These are phyloP conservation scores for Discoglossus pictus DNA, from an alignment of 2,797 vertebrate species.

Conservation along the genomic window DNA sequence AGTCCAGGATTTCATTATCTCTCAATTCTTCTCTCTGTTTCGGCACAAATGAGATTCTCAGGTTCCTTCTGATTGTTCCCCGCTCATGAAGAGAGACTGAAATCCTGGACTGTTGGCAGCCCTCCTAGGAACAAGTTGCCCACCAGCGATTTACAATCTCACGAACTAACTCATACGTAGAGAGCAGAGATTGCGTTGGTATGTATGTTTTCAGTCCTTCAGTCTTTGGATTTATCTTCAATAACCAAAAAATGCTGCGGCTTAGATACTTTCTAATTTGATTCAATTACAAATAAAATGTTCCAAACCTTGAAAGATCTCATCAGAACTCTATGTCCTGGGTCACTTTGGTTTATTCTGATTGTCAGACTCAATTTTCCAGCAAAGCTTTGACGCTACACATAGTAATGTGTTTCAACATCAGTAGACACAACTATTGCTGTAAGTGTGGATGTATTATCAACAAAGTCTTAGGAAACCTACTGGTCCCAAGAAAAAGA, in stretches of 20 bases:
- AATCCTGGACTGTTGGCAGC: too few relatives aligned
- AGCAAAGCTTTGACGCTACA: conserved; percentile 59
- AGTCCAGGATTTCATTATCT: too few relatives aligned
- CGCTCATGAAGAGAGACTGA: too few relatives aligned
- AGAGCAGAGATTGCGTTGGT: rapidly evolving
- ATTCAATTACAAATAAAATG: conserved; percentile 61
- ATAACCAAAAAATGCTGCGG: conserved; percentile 58
- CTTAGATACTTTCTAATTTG: conserved; percentile 53
- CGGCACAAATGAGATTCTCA: too few relatives aligned
- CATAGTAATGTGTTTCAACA: conserved; percentile 59
- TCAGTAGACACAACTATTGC: conserved; percentile 57
- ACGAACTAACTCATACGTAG: background rate
- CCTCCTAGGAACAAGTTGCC: too few relatives aligned
- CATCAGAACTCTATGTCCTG: conserved; percentile 57
- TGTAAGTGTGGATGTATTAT: conserved; percentile 50
- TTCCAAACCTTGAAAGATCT: conserved; percentile 59
- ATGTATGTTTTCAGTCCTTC: background rate
- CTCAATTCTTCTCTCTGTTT: too few relatives aligned
- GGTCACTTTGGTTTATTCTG: conserved; percentile 62
- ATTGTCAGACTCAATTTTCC: conserved; percentile 64
- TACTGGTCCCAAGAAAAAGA: too few relatives aligned
- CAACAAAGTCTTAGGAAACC: too few relatives aligned
- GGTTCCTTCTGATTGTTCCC: too few relatives aligned
- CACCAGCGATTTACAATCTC: too few relatives aligned
- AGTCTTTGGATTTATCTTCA: conserved; percentile 52